Conservation (phyloP, 2,797 vertebrate species). For the Brachymystax lenok region DNA sequence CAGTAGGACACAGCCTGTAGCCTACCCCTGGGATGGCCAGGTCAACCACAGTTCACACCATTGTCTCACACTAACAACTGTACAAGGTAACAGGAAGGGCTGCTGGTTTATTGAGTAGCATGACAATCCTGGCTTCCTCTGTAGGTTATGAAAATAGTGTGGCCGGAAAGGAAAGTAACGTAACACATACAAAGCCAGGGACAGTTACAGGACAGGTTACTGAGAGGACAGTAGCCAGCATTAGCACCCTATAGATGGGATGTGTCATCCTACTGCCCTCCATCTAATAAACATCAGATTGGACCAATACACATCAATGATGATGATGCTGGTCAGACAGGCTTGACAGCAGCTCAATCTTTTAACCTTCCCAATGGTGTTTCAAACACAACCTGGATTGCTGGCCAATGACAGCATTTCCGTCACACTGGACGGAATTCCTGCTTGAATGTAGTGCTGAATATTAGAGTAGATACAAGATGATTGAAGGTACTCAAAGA, state of each 20-base stretch:
- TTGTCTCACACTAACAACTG: conserved; percentile 42
- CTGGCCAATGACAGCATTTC: not conserved
- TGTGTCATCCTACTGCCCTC: not conserved
- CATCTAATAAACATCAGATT: conserved; percentile 19
- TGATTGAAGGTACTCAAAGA: not conserved
- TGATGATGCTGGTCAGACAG: not conserved
- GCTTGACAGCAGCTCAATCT: conserved; percentile 1
- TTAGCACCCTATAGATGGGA: conserved; percentile 16
- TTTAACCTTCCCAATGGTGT: conserved; percentile 27
- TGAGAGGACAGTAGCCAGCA: conserved; percentile 30
- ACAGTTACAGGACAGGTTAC: conserved; percentile 14
- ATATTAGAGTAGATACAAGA: not conserved
- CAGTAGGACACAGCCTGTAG: conserved; percentile 31
- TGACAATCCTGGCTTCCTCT: conserved; percentile 32
- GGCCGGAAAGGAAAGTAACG: conserved; percentile 27
- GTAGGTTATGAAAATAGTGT: conserved; percentile 31
- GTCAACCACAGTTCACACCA: conserved; percentile 62
- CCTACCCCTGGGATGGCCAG: conserved; percentile 47
- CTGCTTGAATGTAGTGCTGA: too few species aligned
- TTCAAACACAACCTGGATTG: not conserved
- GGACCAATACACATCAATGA: not conserved
- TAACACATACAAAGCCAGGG: not conserved
- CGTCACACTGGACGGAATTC: not conserved
- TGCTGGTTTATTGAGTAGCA: conserved; percentile 41
- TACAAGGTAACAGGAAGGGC: conserved; percentile 56